Conservation (phyloP, 2,888 invertebrate genomes). For the Tholera decimalis region DNA sequence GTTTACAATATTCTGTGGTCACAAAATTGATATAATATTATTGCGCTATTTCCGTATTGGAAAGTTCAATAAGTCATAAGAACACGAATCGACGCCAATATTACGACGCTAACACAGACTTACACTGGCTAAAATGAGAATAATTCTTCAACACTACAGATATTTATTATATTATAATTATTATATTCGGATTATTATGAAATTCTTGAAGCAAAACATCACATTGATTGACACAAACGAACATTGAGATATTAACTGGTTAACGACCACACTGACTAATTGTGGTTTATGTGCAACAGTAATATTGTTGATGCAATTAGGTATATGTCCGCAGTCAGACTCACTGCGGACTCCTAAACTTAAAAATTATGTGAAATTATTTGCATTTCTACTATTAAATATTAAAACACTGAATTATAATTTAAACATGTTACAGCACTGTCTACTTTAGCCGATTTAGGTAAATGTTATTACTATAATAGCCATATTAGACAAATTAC, state of each 20-base stretch:
- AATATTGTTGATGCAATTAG: conserved; percentile 47
- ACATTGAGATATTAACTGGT: conserved; percentile 63
- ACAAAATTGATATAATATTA: conserved; percentile 13
- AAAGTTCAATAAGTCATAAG: conserved; percentile 70
- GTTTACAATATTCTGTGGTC: conserved; percentile 32
- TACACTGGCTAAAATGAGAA: conserved; percentile 83
- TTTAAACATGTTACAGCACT: conserved; percentile 55
- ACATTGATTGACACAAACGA: conserved; percentile 68
- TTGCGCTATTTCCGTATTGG: conserved; percentile 22
- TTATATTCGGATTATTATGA: conserved; percentile 59
- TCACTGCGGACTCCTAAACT: conserved; percentile 48
- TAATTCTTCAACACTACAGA: conserved; percentile 67
- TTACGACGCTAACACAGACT: conserved; percentile 81
- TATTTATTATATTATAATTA: conserved; percentile 55
- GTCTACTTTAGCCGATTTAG: conserved; percentile 53
- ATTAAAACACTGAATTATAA: conserved; percentile 58
- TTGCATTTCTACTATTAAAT: conserved; percentile 54
- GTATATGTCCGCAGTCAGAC: conserved; percentile 42
- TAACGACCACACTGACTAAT: conserved; percentile 49
- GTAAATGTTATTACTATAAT: conserved; percentile 51
- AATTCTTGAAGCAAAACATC: conserved; percentile 61
- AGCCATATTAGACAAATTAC: conserved; percentile 39
- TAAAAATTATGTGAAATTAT: conserved; percentile 62
- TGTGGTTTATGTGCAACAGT: conserved; percentile 54
- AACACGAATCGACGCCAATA: conserved; percentile 75